Evolutionary conservation across 2,888 invertebrate species (phyloP).

Genomic region (Cabera pusaria): DNA sequence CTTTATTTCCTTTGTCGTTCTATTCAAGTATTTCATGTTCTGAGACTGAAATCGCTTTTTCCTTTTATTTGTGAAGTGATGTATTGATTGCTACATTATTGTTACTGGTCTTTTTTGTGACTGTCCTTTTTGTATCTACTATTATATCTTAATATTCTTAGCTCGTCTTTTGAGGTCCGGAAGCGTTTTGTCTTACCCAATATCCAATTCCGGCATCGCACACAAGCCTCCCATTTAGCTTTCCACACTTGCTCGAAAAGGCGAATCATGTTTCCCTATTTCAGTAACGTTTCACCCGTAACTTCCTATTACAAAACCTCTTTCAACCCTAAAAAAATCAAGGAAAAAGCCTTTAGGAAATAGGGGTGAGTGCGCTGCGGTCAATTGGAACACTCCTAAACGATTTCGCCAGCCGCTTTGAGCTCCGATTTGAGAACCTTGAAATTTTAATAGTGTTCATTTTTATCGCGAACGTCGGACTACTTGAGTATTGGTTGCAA

Average conservation of each 20-base stretch:
- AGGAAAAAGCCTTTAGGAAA: constrained; percentile 28
- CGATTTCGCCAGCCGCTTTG: constrained; percentile 35
- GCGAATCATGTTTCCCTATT: constrained; percentile 27
- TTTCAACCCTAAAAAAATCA: constrained; percentile 34
- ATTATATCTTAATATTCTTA: constrained; percentile 17
- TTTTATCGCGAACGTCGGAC: too few relatives aligned
- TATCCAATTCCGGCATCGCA: constrained; percentile 12
- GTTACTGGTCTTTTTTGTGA: constrained; percentile 12
- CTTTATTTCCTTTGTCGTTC: constrained; percentile 27
- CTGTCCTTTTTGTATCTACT: constrained; percentile 4
- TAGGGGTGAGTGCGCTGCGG: constrained; percentile 34
- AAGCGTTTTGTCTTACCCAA: constrained; percentile 14
- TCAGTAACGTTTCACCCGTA: constrained; percentile 33
- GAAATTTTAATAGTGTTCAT: constrained; percentile 44
- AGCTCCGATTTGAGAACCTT: constrained; percentile 33
- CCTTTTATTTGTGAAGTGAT: constrained; percentile 22
- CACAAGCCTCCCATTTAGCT: constrained; percentile 14
- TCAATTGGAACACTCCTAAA: constrained; percentile 36
- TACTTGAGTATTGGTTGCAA: too few relatives aligned
- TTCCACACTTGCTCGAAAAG: constrained; percentile 20
- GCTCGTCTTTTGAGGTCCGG: neutral
- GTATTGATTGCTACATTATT: constrained; percentile 22
- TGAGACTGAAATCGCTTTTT: constrained; percentile 14
- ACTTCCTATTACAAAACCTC: constrained; percentile 36
- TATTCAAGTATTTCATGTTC: constrained; percentile 18